Percentiles rank a stretch among this genome's conserved stretches.
Evolutionary conservation across 2,888 invertebrate species (phyloP).

Genomic region (Melangyna quadrimaculata): DNA sequence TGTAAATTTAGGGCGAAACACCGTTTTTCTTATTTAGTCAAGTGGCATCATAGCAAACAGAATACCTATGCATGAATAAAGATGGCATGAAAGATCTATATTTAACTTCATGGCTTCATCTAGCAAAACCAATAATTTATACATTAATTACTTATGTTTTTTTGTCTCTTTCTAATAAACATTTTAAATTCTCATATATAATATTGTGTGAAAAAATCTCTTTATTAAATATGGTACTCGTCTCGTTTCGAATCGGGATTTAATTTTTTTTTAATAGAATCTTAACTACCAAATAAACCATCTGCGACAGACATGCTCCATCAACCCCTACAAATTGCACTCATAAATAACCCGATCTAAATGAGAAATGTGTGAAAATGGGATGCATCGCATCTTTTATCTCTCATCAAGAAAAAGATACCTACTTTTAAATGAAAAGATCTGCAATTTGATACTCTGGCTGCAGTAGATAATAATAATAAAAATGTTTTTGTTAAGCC

Average conservation of each 20-base stretch:
- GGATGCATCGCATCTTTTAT: conserved; percentile 58
- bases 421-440: conserved; percentile 51
- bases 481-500: background rate
- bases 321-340: conserved; percentile 67
- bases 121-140: background rate
- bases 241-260: background rate
- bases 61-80: too few species aligned
- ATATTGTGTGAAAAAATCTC: background rate
- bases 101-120: background rate
- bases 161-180: background rate
- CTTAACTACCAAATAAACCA: conserved; percentile 60
- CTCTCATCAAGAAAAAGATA: background rate
- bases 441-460: conserved; percentile 52
- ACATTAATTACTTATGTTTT: background rate
- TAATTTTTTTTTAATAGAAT: conserved; percentile 48
- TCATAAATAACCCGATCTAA: conserved; percentile 69
- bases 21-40: background rate
- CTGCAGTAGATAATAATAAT: background rate
- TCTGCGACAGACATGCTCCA: conserved; percentile 56
- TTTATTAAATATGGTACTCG: background rate
- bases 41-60: too few species aligned
- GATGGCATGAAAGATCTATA: too few species aligned
- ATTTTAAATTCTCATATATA: background rate
- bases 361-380: conserved; percentile 67
- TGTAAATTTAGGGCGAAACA: background rate